Base-by-base conservation (phyloP, 2,113 vertebrate species). In the Cyprinus carpio region DNA sequence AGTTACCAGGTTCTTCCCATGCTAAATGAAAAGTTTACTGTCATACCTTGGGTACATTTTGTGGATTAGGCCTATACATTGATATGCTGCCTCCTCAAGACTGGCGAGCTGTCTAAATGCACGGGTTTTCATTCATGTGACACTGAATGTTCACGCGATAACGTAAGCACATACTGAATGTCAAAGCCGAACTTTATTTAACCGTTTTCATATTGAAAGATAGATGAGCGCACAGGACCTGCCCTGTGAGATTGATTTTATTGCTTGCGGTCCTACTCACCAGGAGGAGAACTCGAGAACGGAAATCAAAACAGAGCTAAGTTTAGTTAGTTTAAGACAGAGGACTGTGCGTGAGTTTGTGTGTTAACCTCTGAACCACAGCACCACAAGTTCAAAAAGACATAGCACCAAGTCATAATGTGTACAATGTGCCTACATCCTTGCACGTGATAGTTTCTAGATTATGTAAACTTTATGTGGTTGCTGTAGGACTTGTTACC, bases 351-450 rank as follows among this genome's bases (percentile, higher is more conserved):
- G 90, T 67, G 83, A 90, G 87, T 87, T 86, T 90, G 90, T 87
- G 64, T 89, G 89, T 82, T 91, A 90, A 92, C 88, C 90, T 93
- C 93, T 94, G 94, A 87, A 92, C 93, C 93, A 94, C 92, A 95
- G 94, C 94, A 95, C 93, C 94, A 94, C 93, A 20, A 92, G 92
- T 93, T 84, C 72, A 74, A 82, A 82, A 89, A 90, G 93, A 95
- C 92, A 93, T 95, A 95, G 94, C 94, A 95, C 94, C 94, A 93
- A 93, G 93, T 95, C 71, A 88, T 92, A 92, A 94, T 92, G 93
- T 91, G 92, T 81, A 89, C 91, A 91, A 92, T 93, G 92, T 92
- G 91, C 93, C 92, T 94, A 94, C 89, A 91, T 93, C 90, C 91
- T 92, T 92, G 90, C 92, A 91, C 91, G 88, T 86, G 88, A 81